Conservation (phyloP, 35 echinoderm and acorn worm genomes). For the Lytechinus variegatus region DNA sequence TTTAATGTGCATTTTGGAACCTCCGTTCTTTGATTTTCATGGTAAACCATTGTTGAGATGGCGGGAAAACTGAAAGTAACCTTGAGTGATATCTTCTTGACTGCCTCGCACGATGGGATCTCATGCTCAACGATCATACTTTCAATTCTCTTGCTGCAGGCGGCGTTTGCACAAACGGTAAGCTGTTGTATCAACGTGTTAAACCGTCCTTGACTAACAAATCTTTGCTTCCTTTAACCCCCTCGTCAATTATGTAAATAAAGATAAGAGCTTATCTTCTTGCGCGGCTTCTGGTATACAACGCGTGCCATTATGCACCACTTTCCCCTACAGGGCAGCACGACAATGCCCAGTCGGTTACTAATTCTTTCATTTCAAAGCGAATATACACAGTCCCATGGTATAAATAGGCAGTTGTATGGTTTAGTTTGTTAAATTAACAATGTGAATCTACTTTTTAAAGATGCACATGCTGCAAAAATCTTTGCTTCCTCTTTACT, state of each 20-base stretch:
- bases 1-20: neutral
- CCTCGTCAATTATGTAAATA: neutral
- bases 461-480: neutral
- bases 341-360: neutral
- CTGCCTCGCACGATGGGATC: neutral
- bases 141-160: neutral
- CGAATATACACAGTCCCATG: neutral
- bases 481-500: neutral
- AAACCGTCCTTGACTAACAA: slow-evolving; percentile 40
- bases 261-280: neutral
- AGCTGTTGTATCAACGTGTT: slow-evolving; percentile 15
- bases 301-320: neutral
- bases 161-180: slow-evolving; percentile 16
- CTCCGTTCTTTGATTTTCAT: neutral
- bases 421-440: neutral
- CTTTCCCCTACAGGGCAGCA: neutral
- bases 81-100: neutral
- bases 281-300: neutral
- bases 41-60: neutral
- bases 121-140: neutral
- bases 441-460: neutral
- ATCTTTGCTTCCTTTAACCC: neutral
- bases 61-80: neutral
- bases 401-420: neutral
- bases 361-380: neutral